Evolutionary conservation across 2,113 vertebrate species (phyloP).

Genomic region (Ifrita kowaldi): DNA sequence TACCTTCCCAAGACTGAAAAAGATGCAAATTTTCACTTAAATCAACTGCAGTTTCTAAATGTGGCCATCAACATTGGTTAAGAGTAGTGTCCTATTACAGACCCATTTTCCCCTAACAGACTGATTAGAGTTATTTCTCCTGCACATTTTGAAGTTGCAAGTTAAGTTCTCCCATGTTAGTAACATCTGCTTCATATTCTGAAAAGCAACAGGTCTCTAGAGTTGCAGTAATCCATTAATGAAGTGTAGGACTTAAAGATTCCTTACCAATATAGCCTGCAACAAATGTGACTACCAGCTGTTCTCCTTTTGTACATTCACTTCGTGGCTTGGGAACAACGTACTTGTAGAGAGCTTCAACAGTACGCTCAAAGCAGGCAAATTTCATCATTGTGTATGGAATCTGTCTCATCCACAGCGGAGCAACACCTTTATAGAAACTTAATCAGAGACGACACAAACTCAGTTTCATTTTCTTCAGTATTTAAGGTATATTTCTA

Average conservation of each 20-base stretch:
- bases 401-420: slow-evolving; percentile 99
- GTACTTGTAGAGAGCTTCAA: slow-evolving; percentile 91
- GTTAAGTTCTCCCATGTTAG: neutral
- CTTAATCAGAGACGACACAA: slow-evolving; percentile 63
- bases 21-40: neutral
- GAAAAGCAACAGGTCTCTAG: neutral
- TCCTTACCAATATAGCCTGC: slow-evolving; percentile 96
- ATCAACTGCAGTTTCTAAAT: neutral
- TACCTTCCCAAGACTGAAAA: neutral
- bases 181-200: neutral
- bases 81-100: neutral
- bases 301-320: slow-evolving; percentile 90
- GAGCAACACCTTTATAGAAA: slow-evolving; percentile 97
- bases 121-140: neutral
- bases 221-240: neutral
- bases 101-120: neutral
- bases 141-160: neutral
- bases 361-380: slow-evolving; percentile 96
- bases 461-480: neutral
- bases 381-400: slow-evolving; percentile 99
- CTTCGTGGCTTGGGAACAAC: slow-evolving; percentile 93
- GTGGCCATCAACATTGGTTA: neutral
- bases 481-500: neutral
- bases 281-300: slow-evolving; percentile 93
- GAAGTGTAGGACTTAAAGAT: neutral